A percentile compares a stretch with the other conserved stretches of the same genome.
Evolutionary conservation across 2,888 invertebrate genomes (phyloP).

Genomic region (Coleophora deauratella): DNA sequence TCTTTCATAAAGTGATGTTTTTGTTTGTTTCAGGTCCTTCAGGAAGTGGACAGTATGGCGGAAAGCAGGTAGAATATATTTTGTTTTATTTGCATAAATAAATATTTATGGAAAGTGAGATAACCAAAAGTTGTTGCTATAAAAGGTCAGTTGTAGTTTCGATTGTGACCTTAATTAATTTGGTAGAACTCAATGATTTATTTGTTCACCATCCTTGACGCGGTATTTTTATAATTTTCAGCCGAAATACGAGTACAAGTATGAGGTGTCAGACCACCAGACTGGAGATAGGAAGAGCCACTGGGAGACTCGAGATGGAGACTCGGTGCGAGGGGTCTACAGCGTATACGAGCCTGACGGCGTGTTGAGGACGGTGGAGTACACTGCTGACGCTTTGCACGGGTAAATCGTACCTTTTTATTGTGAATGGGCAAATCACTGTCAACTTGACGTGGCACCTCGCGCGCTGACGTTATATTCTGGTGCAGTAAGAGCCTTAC

Average conservation of each 20-base stretch:
- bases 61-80: conserved; percentile 20
- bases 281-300: conserved; percentile 69
- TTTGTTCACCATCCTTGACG: no score
- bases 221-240: conserved; percentile 17
- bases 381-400: conserved; percentile 60
- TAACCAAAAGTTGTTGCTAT: no score
- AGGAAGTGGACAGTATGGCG: conserved; percentile 21
- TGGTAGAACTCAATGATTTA: no score
- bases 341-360: conserved; percentile 66
- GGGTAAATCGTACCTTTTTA: conserved; percentile 30
- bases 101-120: no score
- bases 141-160: no score
- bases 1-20: no score
- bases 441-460: no score
- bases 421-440: conserved; percentile 40
- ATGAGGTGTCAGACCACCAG: conserved; percentile 67
- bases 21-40: conserved; percentile 21
- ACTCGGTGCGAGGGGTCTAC: conserved; percentile 62
- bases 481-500: not conserved
- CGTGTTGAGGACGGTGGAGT: conserved; percentile 63
- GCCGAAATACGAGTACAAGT: conserved; percentile 69
- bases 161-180: no score
- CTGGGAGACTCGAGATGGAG: conserved; percentile 68
- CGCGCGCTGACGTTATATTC: not conserved
- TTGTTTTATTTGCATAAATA: no score